Base-by-base conservation (phyloP, 2,888 invertebrate genomes). In the Xanthia icteritia region DNA sequence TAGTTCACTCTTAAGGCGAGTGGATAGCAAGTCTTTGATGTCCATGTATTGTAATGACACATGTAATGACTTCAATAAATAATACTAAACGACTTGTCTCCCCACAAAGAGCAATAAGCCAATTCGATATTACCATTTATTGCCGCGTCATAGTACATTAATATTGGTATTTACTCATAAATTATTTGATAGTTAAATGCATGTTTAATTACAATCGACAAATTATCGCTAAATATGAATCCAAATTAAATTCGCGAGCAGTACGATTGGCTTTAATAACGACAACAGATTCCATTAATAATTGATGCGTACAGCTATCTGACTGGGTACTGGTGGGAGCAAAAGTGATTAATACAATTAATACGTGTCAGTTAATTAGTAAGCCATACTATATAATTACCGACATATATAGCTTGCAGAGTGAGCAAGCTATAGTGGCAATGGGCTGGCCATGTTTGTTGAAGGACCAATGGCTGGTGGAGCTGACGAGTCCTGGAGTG, bases 231-330 rank as follows among this genome's bases (percentile, higher is more conserved):
- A 83, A 85, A 87, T 85, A 85, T 84, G 84, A 83, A 73, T 78
- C 27, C 69, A 80, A 87, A 88, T 90, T 89, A 88, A 90, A 89
- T 87, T 86, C 81, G 58, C 65, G 61, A 72, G 72, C 79, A 70
- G 54, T 84, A 79, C 73, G 80, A 90, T 88, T 86, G 90, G 87
- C 89, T 91, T 90, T 89, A 90, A 91, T 88, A 87, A 85, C 87
- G 89, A 89, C 86, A 90, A 89, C 90, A 88, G 86, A 86, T 87
- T 85, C 83, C 84, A 90, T 88, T 91, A 90, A 90, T 92, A 90
- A 91, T 91, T 91, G 92, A 91, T 91, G 91, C 91, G 83, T 86
- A 79, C 72, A 74, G 84, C 65, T 88, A 85, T 85, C 83, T 65
- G 63, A 73, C 69, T 79, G 84, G 84, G 86, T 86, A 87, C 79